These are phyloP conservation scores for Hemistola chrysoprasaria DNA, from an alignment of 2,888 invertebrate species.

Conservation along the genomic window DNA sequence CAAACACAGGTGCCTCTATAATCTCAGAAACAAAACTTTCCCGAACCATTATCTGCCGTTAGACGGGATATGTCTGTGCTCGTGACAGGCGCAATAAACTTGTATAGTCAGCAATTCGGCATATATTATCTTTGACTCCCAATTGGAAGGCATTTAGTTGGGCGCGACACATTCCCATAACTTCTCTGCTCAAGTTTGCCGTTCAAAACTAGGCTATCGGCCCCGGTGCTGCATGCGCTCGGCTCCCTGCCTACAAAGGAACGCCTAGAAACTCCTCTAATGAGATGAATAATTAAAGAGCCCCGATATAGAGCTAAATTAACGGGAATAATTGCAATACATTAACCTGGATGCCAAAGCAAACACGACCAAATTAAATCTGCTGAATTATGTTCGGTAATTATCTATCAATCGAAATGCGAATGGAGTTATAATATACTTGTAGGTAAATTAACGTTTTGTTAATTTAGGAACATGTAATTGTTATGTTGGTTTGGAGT, in stretches of 20 bases:
- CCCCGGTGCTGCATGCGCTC: conserved; percentile 55
- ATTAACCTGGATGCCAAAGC: conserved; percentile 25
- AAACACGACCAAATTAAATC: conserved; percentile 30
- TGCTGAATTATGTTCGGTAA: conserved; percentile 10
- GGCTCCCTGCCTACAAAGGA: conserved; percentile 59
- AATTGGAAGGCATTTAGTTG: conserved; percentile 51
- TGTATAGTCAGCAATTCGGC: conserved; percentile 25
- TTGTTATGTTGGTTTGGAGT: conserved; percentile 3
- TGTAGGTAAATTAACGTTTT: neutral
- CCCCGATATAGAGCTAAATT: conserved; percentile 33
- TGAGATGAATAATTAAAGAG: conserved; percentile 78
- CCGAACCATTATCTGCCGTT: conserved; percentile 8
- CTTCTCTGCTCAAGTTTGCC: conserved; percentile 50
- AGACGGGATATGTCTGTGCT: conserved; percentile 27
- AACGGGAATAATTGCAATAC: conserved; percentile 19
- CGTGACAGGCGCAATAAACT: conserved; percentile 31
- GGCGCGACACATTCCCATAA: conserved; percentile 59
- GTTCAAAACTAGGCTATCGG: conserved; percentile 66
- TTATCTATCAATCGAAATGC: conserved; percentile 19
- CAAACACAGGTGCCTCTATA: neutral
- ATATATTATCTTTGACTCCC: conserved; percentile 51
- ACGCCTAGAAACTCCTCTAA: conserved; percentile 70
- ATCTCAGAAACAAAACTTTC: conserved; percentile 14
- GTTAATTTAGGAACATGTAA: conserved; percentile 5
- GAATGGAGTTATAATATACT: too few species aligned